Conservation (phyloP, 2,113 vertebrate genomes). For the Caranx melampygus region DNA sequence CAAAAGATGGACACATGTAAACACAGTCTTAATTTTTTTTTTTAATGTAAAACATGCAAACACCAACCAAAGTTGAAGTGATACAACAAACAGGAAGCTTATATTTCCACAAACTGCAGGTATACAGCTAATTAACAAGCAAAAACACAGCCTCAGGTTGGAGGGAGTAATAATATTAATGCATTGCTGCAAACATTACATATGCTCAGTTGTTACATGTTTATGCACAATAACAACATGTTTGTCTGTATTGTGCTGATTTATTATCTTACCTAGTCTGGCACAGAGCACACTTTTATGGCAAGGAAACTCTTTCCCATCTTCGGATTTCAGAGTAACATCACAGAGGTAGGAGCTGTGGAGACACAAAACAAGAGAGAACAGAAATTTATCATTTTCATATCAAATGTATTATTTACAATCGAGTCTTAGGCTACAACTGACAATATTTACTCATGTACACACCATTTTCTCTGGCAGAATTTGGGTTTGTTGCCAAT, state of each 20-base stretch:
- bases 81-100: background rate
- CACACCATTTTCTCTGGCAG: constrained; percentile 89
- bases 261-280: constrained; percentile 89
- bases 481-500: constrained; percentile 88
- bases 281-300: constrained; percentile 98
- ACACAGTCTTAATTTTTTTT: background rate
- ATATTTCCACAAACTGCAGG: background rate
- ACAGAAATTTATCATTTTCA: background rate
- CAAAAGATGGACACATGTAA: constrained; percentile 42
- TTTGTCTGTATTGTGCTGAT: background rate
- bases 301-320: constrained; percentile 95
- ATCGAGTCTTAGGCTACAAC: background rate
- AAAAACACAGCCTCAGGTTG: background rate
- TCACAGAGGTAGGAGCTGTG: constrained; percentile 91
- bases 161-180: background rate
- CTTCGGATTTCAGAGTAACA: constrained; percentile 93
- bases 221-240: background rate
- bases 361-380: constrained; percentile 38
- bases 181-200: too few species aligned
- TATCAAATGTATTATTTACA: background rate
- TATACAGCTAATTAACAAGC: background rate
- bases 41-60: background rate
- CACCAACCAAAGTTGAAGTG: background rate
- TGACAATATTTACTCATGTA: background rate
- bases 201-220: too few species aligned